Evolutionary conservation across 1,140 invertebrate genomes (phyloP), one percentile per base, ranked within the genome.

Genomic region (Formica selysi): DNA sequence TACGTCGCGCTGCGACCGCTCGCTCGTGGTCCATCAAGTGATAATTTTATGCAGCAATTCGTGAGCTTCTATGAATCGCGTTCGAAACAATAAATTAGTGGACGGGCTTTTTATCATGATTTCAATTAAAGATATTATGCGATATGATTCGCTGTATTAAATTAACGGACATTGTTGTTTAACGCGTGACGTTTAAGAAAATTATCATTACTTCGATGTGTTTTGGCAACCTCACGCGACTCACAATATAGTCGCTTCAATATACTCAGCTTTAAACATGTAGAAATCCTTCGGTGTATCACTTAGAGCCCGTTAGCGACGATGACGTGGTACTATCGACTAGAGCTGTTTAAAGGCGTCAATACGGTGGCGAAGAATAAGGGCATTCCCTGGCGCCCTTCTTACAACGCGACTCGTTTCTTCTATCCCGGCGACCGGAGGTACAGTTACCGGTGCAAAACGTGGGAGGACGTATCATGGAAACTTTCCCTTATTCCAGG

Each of bases 401-500:
- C 76, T 48, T 48, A 73, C 68, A 59, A 87, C 70, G 81, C 44
- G 48, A 51, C 73, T 67, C 61, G 36, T 89, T 64, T 61, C 57
- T 78, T 59, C 71, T 32, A 81, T 13, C 29, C 68, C 64, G 54
- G 62, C 16, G 65, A 59, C 32, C 83, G 48, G 71, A 85, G 73
- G 67, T 68, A 62, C 48, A 68, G 62, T 87, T 76, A 59, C 70
- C 76, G 76, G 89, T 85, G 89, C 79, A 79, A 90, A 90, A 86
- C 73, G 89, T 62, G 76, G 89, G 73, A 68, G 79, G 68, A 81
- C 90, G 89, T 91, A 92, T 92, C 89, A 90, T 89, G 91, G 89
- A 93, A 94, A 91, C 88, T 88, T 86, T 88, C 85, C 86, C 83
- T 87, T 91, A 91, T 90, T 68, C 83, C 79, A 73, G 67, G 70